Evolutionary conservation across 2,888 invertebrate genomes (phyloP), one percentile per base, ranked within the genome.

Genomic region (Sphaerophoria taeniata): DNA sequence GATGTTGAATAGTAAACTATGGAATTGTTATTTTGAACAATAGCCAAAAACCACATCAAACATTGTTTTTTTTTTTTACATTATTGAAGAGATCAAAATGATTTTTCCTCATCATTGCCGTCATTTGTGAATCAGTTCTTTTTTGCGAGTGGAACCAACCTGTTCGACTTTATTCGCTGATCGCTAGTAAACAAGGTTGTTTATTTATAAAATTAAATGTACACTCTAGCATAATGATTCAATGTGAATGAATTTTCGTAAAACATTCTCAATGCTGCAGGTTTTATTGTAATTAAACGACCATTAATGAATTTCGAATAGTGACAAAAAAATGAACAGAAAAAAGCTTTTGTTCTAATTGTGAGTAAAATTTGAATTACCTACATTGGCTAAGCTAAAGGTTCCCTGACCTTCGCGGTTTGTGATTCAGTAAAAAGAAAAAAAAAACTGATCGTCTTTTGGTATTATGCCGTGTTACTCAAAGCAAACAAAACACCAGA

Each of bases 381-480:
- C 4, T 6, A 24, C 24, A 24, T 24, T 24, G 24, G 24, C 24
- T 24, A 24, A 24, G 24, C 24, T 43, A 0, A 43, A 43, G 12
- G 43, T 43, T 43, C 43, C 12, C 16, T 60, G 34, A 43, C 60
- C 43, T 16, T 60, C 39, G 60, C 6, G 12, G 43, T 24, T 60
- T 11, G 6, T 60, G 11, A 43, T 12, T 11, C 7, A 33, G 11
- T n/a, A 9, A 36, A 47, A 39, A 61, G 9, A 34, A 14, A 49
- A 70, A 6, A n/a, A 24, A 39, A 60, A 60, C 24, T 81, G 71
- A 67, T 63, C 47, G 61, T 33, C 4, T 11, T 43, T 49, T 12
- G 12, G 45, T 56, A 87, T 39, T 14, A 88, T 88, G 88, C 80
- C 88, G 24, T 87, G 88, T 47, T 88, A 74, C 11, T 33, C 78